Evolutionary conservation across 2,113 vertebrate genomes (phyloP), one percentile per base, ranked within the genome.

Genomic region (Vulpes lagopus): DNA sequence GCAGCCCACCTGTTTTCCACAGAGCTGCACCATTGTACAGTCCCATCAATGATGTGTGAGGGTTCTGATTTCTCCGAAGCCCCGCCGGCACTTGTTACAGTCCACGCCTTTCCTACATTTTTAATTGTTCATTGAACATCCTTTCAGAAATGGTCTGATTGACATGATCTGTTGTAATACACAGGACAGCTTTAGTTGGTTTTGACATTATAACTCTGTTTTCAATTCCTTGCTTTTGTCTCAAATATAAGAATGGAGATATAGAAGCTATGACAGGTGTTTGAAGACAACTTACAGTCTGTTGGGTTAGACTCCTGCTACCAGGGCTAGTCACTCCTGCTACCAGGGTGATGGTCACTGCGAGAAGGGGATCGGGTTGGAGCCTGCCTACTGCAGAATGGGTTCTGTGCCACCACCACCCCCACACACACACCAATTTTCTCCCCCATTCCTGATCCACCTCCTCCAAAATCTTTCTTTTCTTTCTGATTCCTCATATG

Each of bases 11-110:
- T 38, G 2, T 15, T 23, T 17, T 2, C 19, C 59, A 0, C 4
- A 22, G 8, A 0, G 0, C 30, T 9, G 38, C 0, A 0, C 53
- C 30, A 5, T 73, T 1, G 9, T 38, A n/a, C 69, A 22, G 32
- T 25, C 76, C 60, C 4, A 17, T 25, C 25, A 12, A n/a, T 38
- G 16, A 3, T 1, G 30, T 0, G 0, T 0, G 2, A 43, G 43
- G 22, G 27, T 10, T 10, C 49, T 14, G 16, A 7, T 53, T 49
- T 64, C 8, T 64, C 35, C 8, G 2, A 14, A 32, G 35, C 20
- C 43, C 62, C 3, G 4, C 60, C 62, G 30, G 8, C 5, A 0
- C 65, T 53, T 22, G 38, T 27, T 16, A 2, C 0, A 14, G 3
- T 15, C 64, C 30, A 8, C 10, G 20, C 62, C n/a, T 59, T 65